These are phyloP conservation scores for Macroglossus sobrinus DNA, from an alignment of 2,113 vertebrate genomes.

Conservation along the genomic window DNA sequence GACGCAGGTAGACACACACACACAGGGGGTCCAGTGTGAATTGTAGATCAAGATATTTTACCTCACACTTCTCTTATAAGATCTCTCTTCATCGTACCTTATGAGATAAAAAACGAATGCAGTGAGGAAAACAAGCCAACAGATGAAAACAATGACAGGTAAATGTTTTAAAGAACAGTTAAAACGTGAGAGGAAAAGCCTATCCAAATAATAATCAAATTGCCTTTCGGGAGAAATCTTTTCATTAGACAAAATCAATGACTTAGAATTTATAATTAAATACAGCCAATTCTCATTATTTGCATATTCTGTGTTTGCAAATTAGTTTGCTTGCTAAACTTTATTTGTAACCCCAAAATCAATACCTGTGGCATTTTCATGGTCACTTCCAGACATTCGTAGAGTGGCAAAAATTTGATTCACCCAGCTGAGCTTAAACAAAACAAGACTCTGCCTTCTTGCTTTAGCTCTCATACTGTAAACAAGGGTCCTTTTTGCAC, in stretches of 20 bases:
- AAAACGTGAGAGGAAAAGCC: neutral
- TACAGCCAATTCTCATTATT: neutral
- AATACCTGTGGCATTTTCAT: neutral
- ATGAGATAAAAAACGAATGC: constrained; percentile 78
- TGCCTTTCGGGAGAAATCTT: neutral
- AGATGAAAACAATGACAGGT: constrained; percentile 1
- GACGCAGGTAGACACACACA: constrained; percentile 69
- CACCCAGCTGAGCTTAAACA: neutral
- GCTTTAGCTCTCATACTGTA: neutral
- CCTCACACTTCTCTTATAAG: constrained; percentile 92
- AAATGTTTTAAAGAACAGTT: neutral
- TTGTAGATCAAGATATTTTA: constrained; percentile 83
- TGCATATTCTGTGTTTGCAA: neutral
- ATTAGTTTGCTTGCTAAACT: neutral
- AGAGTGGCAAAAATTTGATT: neutral
- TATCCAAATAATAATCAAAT: neutral
- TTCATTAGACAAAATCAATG: neutral
- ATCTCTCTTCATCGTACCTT: constrained; percentile 95
- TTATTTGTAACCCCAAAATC: neutral
- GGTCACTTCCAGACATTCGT: neutral
- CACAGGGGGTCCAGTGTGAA: constrained; percentile 52
- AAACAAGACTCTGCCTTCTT: neutral
- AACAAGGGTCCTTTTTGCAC: neutral
- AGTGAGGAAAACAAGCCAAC: constrained; percentile 67
- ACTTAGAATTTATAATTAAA: neutral